Evolutionary conservation across 2,797 vertebrate species (phyloP).

Genomic region (Falco novaeseelandiae): DNA sequence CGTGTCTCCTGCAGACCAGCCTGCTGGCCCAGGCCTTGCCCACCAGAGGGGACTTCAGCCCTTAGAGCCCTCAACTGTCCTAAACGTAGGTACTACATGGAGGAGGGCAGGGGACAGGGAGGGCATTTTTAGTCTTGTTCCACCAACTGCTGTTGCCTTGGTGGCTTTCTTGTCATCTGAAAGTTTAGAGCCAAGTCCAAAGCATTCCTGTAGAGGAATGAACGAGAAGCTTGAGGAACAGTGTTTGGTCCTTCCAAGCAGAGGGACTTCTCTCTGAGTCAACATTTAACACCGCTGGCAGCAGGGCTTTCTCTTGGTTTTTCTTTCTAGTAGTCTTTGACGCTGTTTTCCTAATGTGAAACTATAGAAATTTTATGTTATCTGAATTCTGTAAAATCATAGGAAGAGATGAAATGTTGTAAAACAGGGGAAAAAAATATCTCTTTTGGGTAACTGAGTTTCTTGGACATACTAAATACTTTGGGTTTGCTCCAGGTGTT

Average conservation of each 20-base stretch:
- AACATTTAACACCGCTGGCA: not conserved
- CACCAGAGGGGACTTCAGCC: not conserved
- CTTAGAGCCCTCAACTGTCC: not conserved
- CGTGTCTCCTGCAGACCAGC: not conserved
- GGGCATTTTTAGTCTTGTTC: not conserved
- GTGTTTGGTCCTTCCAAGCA: not conserved
- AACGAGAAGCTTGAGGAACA: not conserved
- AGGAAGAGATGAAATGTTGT: not conserved
- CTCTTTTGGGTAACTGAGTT: not conserved
- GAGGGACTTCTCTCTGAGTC: not conserved
- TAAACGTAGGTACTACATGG: not conserved
- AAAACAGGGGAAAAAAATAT: not conserved
- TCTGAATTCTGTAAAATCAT: slow-evolving; percentile 1
- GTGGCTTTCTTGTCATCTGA: too few relatives aligned
- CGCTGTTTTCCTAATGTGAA: not conserved
- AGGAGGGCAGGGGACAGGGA: not conserved
- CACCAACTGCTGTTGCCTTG: not conserved
- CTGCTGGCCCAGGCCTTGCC: not conserved
- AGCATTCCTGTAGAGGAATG: not conserved
- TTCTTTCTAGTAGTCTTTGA: not conserved
- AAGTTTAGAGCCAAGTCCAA: not conserved
- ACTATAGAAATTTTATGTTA: not conserved
- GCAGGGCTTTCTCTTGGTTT: not conserved
- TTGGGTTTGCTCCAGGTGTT: slow-evolving; percentile 10
- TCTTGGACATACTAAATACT: not conserved